Percentiles rank a stretch among this genome's conserved stretches.
These are phyloP conservation scores for Apteryx owenii DNA, from an alignment of 2,113 vertebrate genomes.

Conservation along the genomic window DNA sequence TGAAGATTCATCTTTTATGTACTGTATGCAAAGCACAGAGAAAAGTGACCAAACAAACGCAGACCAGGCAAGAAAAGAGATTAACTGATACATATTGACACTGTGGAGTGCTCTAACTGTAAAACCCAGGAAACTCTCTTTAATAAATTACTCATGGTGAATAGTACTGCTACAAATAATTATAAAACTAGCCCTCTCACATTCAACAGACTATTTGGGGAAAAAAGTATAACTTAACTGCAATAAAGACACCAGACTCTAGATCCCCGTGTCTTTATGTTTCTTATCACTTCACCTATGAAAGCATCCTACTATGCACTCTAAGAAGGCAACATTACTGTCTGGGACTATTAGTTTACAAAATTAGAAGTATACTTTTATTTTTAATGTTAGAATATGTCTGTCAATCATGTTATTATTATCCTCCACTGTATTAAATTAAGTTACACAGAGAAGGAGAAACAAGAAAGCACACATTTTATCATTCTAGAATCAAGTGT, in stretches of 20 bases:
- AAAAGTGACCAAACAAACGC: not conserved
- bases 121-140: not conserved
- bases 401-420: not conserved
- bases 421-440: not conserved
- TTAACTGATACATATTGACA: not conserved
- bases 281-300: not conserved
- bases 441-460: not conserved
- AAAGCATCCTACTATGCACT: not conserved
- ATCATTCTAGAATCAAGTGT: not conserved
- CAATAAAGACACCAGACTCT: not conserved
- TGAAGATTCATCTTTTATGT: not conserved
- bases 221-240: not conserved
- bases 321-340: not conserved
- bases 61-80: not conserved
- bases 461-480: not conserved
- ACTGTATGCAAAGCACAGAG: not conserved
- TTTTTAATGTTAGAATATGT: not conserved
- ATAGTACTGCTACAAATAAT: not conserved
- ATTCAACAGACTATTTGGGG: not conserved
- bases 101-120: not conserved
- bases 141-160: not conserved
- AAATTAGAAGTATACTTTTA: not conserved
- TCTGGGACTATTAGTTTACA: not conserved
- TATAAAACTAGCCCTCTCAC: not conserved
- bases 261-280: not conserved